Base-by-base conservation (phyloP, 2,113 vertebrate species). In the Isichthys henryi region DNA sequence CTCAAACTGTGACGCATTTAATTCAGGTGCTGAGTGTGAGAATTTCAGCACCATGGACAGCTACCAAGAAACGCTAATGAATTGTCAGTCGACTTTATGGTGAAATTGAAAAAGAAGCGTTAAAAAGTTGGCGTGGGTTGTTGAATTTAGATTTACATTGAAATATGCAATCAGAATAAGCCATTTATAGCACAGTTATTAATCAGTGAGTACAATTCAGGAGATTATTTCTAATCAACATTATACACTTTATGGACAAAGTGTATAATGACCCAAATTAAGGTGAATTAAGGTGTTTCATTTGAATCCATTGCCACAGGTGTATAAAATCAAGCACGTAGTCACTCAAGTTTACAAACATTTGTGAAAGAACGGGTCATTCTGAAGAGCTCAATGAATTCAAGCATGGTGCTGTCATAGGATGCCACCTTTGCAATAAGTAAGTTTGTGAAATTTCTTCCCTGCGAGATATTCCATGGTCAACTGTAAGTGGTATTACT, bases 31-130 rank as follows among this genome's bases (percentile, higher is more conserved):
- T 27, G 70, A 77, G 70, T 39, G 70, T 77, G 70, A 39, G 70
- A 8, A 2, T 49, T 49, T 86, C 83, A 86, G 83, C 83, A 86
- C 83, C 83, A 50, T 49, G 83, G 83, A 86, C 83, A 86, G 83
- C 45, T 48, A 49, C 83, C n/a, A 19, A 27, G 17, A 84, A 45
- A 23, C 0, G 21, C 83, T 21, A n/a, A 19, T 46, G 43, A n/a
- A 45, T 84, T n/a, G 43, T 45, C 82, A 19, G 23, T 50, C 13
- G 27, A 27, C 45, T n/a, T 49, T 13, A 48, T 10, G 21, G 31
- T 27, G 46, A 48, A 48, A 27, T 13, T 48, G 23, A 48, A 85
- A 85, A 1, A 49, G 39, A n/a, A 45, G 5, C 2, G 13, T 85
- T 27, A 21, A 58, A 13, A 31, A 31, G 83, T 13, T 49, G n/a